Conservation (phyloP, 2,888 invertebrate species). For the Xestia c-nigrum region DNA sequence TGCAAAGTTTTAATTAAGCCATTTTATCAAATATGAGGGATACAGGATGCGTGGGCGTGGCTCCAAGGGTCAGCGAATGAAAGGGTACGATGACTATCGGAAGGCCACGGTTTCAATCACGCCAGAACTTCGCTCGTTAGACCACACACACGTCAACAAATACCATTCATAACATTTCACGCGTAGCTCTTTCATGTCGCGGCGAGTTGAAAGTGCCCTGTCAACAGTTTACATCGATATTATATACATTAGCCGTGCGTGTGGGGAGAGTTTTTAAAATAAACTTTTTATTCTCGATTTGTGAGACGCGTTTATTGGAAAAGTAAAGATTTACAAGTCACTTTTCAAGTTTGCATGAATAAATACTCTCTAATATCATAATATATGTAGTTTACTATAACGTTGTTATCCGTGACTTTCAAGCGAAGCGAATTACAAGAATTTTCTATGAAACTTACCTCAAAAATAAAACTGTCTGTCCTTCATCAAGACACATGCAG, state of each 20-base stretch:
- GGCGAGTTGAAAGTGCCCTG: constrained; percentile 73
- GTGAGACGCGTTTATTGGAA: neutral
- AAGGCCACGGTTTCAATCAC: constrained; percentile 84
- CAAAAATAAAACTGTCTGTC: neutral
- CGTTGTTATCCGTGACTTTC: neutral
- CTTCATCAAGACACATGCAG: neutral
- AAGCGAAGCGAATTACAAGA: neutral
- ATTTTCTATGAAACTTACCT: neutral
- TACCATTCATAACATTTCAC: constrained; percentile 81
- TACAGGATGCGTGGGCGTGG: constrained; percentile 68
- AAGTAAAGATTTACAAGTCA: neutral
- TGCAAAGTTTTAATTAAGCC: constrained; percentile 85
- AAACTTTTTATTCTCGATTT: neutral
- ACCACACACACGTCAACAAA: constrained; percentile 77
- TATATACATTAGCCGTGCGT: constrained; percentile 48
- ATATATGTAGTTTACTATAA: neutral
- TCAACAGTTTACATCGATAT: constrained; percentile 69
- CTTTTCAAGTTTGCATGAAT: neutral
- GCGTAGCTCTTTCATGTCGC: constrained; percentile 76
- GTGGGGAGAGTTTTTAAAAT: constrained; percentile 24
- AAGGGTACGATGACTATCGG: constrained; percentile 86
- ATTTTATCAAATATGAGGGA: constrained; percentile 80
- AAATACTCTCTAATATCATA: neutral
- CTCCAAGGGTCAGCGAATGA: constrained; percentile 79
- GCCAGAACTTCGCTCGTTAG: constrained; percentile 84